Evolutionary conservation across 2,888 invertebrate genomes (phyloP).

Genomic region (Acrocyrtus sp.): DNA sequence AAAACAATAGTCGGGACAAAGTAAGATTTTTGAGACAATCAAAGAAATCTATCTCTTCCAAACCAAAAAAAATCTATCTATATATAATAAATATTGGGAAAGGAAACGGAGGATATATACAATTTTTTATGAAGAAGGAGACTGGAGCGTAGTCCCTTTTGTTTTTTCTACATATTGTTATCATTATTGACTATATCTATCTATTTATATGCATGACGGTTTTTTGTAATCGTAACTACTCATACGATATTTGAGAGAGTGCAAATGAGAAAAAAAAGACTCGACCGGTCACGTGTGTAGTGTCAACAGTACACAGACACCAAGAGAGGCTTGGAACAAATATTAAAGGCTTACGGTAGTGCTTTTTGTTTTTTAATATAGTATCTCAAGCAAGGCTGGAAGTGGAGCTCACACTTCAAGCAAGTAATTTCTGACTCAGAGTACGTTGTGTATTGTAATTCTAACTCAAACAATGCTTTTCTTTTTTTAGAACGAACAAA

Average conservation of each 20-base stretch:
- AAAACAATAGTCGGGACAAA: conserved; percentile 28
- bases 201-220: conserved; percentile 49
- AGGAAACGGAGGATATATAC: no score
- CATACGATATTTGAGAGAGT: conserved; percentile 44
- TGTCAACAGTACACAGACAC: conserved; percentile 36
- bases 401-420: conserved; percentile 97
- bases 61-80: conserved; percentile 20
- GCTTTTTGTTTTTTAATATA: conserved; percentile 64
- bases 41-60: background rate
- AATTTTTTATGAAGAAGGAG: no score
- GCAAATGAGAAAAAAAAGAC: no score
- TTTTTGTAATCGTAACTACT: conserved; percentile 46
- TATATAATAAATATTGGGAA: no score
- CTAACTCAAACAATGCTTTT: conserved; percentile 52
- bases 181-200: conserved; percentile 2
- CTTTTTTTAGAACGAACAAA: no score
- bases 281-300: conserved; percentile 43
- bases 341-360: conserved; percentile 61
- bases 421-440: conserved; percentile 80
- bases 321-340: conserved; percentile 59
- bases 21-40: conserved; percentile 46
- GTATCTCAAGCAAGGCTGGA: conserved; percentile 77
- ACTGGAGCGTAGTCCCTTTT: conserved; percentile 41
- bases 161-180: conserved; percentile 40
- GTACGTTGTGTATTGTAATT: conserved; percentile 58